A percentile compares a stretch with the other conserved stretches of the same genome.
Evolutionary conservation across 2,113 vertebrate species (phyloP).

Genomic region (Trinectes maculatus): DNA sequence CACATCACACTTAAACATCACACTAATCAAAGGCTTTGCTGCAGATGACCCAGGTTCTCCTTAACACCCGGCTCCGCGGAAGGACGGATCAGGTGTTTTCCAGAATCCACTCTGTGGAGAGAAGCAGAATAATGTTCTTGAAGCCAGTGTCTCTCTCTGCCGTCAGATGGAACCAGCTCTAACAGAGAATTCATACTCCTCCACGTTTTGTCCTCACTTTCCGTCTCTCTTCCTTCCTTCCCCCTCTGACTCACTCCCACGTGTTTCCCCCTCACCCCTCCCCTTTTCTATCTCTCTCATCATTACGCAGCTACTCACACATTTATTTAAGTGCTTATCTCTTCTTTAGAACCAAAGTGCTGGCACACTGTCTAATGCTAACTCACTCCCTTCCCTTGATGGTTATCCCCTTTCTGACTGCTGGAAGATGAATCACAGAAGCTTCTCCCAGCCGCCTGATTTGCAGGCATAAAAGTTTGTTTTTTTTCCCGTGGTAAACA

Average conservation of each 20-base stretch:
- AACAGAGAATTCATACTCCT: slow-evolving; percentile 7
- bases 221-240: slow-evolving; percentile 1
- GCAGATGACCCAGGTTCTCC: no score
- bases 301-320: slow-evolving; percentile 34
- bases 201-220: slow-evolving; percentile 17
- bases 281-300: slow-evolving; percentile 23
- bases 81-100: slow-evolving; percentile 8
- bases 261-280: neutral
- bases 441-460: slow-evolving; percentile 39
- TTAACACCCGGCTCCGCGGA: no score
- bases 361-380: slow-evolving; percentile 49
- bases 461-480: slow-evolving; percentile 36
- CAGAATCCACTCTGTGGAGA: slow-evolving; percentile 55
- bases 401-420: slow-evolving; percentile 46
- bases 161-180: slow-evolving; percentile 26
- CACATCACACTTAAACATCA: slow-evolving; percentile 18
- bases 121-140: slow-evolving; percentile 50
- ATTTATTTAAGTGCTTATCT: slow-evolving; percentile 57
- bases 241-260: slow-evolving; percentile 6
- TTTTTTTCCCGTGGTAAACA: slow-evolving; percentile 44
- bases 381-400: slow-evolving; percentile 52
- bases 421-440: slow-evolving; percentile 43
- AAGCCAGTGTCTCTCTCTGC: slow-evolving; percentile 12
- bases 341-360: slow-evolving; percentile 62
- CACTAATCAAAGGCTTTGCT: slow-evolving; percentile 46